A percentile compares a stretch with the other conserved stretches of the same genome.
Evolutionary conservation across 1,140 invertebrate species (phyloP).

Genomic region (Lucilia sericata): DNA sequence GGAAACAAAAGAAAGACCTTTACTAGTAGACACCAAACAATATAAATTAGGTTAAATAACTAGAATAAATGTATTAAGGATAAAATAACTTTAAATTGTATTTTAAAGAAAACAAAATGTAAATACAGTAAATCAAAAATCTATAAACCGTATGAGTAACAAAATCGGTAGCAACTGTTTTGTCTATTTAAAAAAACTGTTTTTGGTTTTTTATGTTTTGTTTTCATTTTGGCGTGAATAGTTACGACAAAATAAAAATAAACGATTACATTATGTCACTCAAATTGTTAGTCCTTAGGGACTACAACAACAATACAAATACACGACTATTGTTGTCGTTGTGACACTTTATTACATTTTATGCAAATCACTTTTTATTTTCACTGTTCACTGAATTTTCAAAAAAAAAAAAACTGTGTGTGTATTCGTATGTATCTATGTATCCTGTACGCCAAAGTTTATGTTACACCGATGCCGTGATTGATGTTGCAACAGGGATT

Average conservation of each 20-base stretch:
- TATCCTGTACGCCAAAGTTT: background rate
- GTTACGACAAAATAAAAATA: background rate
- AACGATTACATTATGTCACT: conserved; percentile 26
- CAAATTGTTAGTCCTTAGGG: background rate
- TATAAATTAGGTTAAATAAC: background rate
- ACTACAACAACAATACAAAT: background rate
- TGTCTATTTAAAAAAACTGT: background rate
- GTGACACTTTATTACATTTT: conserved; percentile 32
- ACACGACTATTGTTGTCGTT: background rate
- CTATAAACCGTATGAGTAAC: background rate
- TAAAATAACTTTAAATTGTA: background rate
- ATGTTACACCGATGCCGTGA: conserved; percentile 29
- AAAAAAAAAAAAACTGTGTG: background rate
- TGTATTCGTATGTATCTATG: background rate
- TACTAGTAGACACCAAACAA: background rate
- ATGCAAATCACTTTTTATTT: conserved; percentile 34
- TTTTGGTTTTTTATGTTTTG: background rate
- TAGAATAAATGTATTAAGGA: background rate
- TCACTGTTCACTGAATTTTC: conserved; percentile 9
- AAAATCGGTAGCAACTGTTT: background rate
- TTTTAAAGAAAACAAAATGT: background rate
- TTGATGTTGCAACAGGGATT: conserved; percentile 28
- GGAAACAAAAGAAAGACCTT: background rate
- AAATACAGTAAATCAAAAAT: background rate
- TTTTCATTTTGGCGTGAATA: background rate